Evolutionary conservation across 2,888 invertebrate species (phyloP).

Genomic region (Papilio demoleus): DNA sequence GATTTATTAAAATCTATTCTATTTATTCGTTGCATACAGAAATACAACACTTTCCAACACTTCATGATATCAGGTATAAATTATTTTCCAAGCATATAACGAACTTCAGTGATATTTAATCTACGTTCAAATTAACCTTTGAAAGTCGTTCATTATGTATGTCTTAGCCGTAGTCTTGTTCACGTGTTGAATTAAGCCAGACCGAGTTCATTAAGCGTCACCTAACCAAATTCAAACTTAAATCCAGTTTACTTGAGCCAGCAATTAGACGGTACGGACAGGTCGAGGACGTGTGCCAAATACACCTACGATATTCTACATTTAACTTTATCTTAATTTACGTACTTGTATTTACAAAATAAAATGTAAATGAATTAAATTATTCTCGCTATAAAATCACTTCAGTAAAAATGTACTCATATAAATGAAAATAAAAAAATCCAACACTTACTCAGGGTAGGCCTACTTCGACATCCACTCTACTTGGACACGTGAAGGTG

Average conservation of each 20-base stretch:
- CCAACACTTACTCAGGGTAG: too few relatives aligned
- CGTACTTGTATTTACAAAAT: neutral
- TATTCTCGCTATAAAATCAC: too few relatives aligned
- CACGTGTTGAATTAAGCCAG: constrained; percentile 55
- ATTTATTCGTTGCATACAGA: too few relatives aligned
- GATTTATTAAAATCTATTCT: too few relatives aligned
- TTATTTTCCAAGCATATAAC: too few relatives aligned
- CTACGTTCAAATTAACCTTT: constrained; percentile 40
- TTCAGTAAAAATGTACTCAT: too few relatives aligned
- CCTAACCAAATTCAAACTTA: constrained; percentile 76
- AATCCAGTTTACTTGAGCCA: constrained; percentile 70
- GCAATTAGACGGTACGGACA: constrained; percentile 66
- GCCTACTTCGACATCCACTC: too few relatives aligned
- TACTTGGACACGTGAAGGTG: too few relatives aligned
- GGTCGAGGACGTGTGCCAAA: constrained; percentile 68
- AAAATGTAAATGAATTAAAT: neutral
- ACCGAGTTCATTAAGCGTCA: constrained; percentile 74
- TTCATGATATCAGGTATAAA: too few relatives aligned
- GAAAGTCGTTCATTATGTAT: constrained; percentile 18
- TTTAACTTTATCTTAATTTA: constrained; percentile 26
- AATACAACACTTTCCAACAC: too few relatives aligned
- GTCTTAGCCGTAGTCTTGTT: constrained; percentile 34
- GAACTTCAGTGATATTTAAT: constrained; percentile 15
- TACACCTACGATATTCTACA: constrained; percentile 44
- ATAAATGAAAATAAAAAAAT: too few relatives aligned